phyloP scores from a whole-genome alignment of 2,113 vertebrate genomes.

The Hemiscyllium ocellatum region DNA sequence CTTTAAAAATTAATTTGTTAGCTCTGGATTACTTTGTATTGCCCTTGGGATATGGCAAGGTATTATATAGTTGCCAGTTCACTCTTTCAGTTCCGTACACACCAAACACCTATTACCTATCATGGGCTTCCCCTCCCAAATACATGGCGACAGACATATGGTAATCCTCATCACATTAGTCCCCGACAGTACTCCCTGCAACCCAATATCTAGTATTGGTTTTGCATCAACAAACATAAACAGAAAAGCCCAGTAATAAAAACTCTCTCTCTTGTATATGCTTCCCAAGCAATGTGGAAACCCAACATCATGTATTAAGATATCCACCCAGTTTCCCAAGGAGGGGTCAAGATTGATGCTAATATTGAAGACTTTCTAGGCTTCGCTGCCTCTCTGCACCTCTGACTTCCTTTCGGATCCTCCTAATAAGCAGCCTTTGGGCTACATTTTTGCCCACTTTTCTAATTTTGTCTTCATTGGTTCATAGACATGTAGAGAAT shows the following conservation, averaged over 20 bases:
- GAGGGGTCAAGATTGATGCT: neutral
- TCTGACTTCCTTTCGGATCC: neutral
- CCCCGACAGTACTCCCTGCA: neutral
- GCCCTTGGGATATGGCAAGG: neutral
- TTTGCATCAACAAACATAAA: neutral
- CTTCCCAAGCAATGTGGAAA: neutral
- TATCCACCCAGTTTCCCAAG: neutral
- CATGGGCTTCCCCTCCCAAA: too few species aligned
- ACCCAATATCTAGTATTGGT: neutral
- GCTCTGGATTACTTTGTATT: neutral
- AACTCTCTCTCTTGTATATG: neutral
- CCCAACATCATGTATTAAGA: neutral
- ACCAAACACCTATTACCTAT: neutral
- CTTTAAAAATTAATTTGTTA: conserved; percentile 5
- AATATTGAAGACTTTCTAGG: neutral
- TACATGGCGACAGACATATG: neutral
- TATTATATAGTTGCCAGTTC: neutral
- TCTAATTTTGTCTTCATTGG: neutral
- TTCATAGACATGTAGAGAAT: neutral
- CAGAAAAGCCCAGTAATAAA: neutral
- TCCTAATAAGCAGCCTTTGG: neutral
- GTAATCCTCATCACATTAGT: neutral
- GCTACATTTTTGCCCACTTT: neutral
- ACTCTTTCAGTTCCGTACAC: neutral
- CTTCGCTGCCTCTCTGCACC: neutral